phyloP scores from a whole-genome alignment of 2,888 invertebrate genomes.

The Drosophila anceps region DNA sequence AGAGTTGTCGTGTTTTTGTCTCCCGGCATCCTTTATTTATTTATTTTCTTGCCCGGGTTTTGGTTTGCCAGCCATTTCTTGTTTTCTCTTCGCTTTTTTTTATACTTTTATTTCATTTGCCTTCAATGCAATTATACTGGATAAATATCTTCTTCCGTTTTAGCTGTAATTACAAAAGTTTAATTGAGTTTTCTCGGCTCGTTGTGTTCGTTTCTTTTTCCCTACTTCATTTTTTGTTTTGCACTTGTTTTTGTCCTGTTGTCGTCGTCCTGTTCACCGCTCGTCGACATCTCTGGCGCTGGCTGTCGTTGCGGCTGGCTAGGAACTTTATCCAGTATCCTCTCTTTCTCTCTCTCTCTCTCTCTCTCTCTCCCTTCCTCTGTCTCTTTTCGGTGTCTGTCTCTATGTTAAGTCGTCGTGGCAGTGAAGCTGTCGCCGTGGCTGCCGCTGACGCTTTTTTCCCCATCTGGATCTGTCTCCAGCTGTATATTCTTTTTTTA shows the following conservation, averaged over 20 bases:
- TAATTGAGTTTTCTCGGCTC: constrained; percentile 84
- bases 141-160: constrained; percentile 85
- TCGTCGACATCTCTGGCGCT: constrained; percentile 33
- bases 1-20: constrained; percentile 39
- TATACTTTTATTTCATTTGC: constrained; percentile 78
- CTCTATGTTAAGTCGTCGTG: constrained; percentile 18
- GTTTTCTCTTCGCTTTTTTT: constrained; percentile 20
- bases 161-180: constrained; percentile 85
- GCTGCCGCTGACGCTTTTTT: constrained; percentile 71
- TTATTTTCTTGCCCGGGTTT: constrained; percentile 67
- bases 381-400: constrained; percentile 12
- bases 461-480: constrained; percentile 39
- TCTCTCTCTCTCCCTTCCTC: constrained; percentile 28
- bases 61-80: constrained; percentile 38
- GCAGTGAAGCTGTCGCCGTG: constrained; percentile 39
- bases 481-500: constrained; percentile 48
- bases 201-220: constrained; percentile 70
- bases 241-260: constrained; percentile 29
- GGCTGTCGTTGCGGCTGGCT: constrained; percentile 59
- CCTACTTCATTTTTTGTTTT: constrained; percentile 26
- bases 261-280: constrained; percentile 28
- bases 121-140: constrained; percentile 85
- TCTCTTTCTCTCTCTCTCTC: constrained; percentile 28
- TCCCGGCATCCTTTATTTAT: constrained; percentile 67
- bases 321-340: constrained; percentile 70